These are phyloP conservation scores for Ylistrum balloti DNA, from an alignment of 1,140 invertebrate genomes.

Conservation along the genomic window DNA sequence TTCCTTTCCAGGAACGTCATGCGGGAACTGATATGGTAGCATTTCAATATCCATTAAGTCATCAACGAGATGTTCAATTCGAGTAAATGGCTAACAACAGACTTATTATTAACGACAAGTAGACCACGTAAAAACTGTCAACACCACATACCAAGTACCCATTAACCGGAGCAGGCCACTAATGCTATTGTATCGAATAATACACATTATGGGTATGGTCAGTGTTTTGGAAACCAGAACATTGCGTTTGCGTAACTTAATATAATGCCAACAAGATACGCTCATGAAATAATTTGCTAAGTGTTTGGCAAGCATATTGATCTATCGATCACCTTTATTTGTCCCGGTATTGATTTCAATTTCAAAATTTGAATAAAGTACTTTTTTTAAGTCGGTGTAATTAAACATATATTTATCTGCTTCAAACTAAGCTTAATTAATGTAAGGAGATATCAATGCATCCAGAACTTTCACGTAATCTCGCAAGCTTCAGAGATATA, in stretches of 20 bases:
- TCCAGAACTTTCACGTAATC: no score
- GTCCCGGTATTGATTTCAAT: no score
- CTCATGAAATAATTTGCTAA: no score
- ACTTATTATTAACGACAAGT: background rate
- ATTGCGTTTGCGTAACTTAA: background rate
- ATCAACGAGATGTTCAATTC: background rate
- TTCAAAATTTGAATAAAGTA: no score
- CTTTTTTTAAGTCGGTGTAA: no score
- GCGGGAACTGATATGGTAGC: background rate
- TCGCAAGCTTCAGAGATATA: no score
- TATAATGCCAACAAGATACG: background rate
- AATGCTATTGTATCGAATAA: background rate
- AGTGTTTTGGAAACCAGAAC: background rate
- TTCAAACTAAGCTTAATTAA: no score
- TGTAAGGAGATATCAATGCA: no score
- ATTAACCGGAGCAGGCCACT: background rate
- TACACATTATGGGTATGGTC: background rate
- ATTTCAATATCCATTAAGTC: constrained; percentile 1
- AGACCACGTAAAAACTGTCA: background rate
- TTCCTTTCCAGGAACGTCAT: background rate
- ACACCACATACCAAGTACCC: background rate
- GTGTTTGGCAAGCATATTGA: no score
- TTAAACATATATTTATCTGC: no score
- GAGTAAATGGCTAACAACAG: background rate
- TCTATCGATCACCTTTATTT: no score